Evolutionary conservation across 2,113 vertebrate genomes (phyloP).

Genomic region (Neoarius graeffei): DNA sequence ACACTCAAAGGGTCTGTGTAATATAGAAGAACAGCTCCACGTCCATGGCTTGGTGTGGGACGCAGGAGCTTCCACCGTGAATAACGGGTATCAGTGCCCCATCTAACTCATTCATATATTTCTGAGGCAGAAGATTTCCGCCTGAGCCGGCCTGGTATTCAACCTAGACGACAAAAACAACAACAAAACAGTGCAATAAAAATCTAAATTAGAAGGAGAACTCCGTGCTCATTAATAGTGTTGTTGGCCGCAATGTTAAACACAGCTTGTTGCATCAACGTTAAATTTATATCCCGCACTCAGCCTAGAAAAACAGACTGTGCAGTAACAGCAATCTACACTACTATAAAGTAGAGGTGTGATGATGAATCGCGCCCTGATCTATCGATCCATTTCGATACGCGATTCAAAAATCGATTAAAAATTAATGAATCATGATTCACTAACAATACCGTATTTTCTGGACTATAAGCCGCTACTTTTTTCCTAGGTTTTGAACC

Average conservation of each 20-base stretch:
- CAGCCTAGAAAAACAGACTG: neutral
- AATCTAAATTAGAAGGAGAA: neutral
- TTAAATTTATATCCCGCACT: neutral
- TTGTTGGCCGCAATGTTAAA: neutral
- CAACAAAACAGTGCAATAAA: neutral
- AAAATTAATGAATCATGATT: too few relatives aligned
- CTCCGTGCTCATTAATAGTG: neutral
- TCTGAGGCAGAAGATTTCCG: conserved; percentile 84
- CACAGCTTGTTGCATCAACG: neutral
- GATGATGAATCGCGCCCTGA: too few relatives aligned
- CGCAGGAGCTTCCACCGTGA: conserved; percentile 77
- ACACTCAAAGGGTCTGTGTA: conserved; percentile 73
- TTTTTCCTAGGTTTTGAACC: too few relatives aligned
- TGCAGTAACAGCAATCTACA: neutral
- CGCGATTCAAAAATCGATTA: too few relatives aligned
- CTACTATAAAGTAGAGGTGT: too few relatives aligned
- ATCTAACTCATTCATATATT: conserved; percentile 91
- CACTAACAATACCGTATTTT: too few relatives aligned
- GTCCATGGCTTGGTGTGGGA: conserved; percentile 80
- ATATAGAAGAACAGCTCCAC: conserved; percentile 93
- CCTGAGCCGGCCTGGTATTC: conserved; percentile 90
- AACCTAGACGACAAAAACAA: conserved; percentile 71
- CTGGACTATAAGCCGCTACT: too few relatives aligned
- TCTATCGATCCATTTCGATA: too few relatives aligned
- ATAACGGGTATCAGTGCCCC: conserved; percentile 89